Evolutionary conservation across 1,140 invertebrate genomes (phyloP), one percentile per base, ranked within the genome.

Genomic region (Drosophila pectinifera): DNA sequence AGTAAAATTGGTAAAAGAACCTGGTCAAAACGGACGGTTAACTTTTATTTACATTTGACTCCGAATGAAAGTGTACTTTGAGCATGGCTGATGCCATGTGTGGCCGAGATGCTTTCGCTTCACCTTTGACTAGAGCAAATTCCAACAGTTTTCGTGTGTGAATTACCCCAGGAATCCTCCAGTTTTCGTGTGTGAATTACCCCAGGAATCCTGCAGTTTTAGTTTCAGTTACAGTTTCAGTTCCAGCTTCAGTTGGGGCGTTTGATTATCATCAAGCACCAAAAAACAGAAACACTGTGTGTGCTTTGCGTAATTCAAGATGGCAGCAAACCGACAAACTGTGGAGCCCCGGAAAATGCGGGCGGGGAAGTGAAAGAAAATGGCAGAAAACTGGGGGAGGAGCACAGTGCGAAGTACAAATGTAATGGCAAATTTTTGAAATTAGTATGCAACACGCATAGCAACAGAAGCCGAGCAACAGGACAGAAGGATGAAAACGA

Each of bases 381-480:
- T 28, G 11, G 34, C 7, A 36, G 54, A 49, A 34, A 38, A 31
- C 43, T 18, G 13, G 45, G n/a, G 18, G n/a, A 53, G 49, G 11
- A 24, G 28, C 43, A 53, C 70, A 80, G 78, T 81, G 78, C 49
- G 28, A 80, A 77, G 64, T 84, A 85, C 80, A 84, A 75, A 84
- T 84, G 80, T 85, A 84, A 84, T 85, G 80, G 80, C 70, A 83
- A 83, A 83, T 83, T 83, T 83, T 84, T 83, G 80, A 83, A 83
- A 83, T 83, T 83, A 83, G 80, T 83, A 83, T 83, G 80, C 80
- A 83, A 83, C 80, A 83, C 80, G 75, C 80, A 84, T 84, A 80
- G 49, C 58, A 76, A 59, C 75, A 67, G 48, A 34, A 51, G 18
- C 39, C 16, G 39, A 46, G 14, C 42, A 26, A 22, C 22, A 63